Conservation (phyloP, 2,113 vertebrate species). For the Panurus biarmicus region DNA sequence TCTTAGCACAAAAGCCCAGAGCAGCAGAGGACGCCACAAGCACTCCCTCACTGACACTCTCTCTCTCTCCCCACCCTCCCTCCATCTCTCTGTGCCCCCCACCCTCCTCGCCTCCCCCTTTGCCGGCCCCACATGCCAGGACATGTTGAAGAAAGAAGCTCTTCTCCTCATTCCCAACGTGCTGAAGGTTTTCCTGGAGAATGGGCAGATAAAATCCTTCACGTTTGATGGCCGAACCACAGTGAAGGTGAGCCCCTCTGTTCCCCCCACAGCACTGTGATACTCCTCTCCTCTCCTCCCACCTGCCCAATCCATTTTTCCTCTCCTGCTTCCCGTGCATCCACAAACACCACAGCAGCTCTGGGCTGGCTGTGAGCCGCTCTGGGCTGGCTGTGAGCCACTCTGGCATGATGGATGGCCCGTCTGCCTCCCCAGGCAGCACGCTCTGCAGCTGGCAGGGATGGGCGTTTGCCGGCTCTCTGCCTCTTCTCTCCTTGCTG, state of each 20-base stretch:
- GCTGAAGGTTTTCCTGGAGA: constrained; percentile 98
- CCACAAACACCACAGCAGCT: not conserved
- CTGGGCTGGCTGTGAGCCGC: not conserved
- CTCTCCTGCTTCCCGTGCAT: not conserved
- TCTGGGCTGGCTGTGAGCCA: not conserved
- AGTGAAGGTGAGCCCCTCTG: constrained; percentile 78
- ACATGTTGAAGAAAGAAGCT: constrained; percentile 97
- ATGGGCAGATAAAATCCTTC: constrained; percentile 98
- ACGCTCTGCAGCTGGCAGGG: not conserved
- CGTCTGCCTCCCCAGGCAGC: not conserved
- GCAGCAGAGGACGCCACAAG: not conserved
- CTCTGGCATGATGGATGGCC: not conserved
- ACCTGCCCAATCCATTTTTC: not conserved
- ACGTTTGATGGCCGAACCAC: constrained; percentile 97
- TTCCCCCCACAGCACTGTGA: rapidly evolving
- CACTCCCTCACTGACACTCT: not conserved
- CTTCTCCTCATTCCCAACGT: constrained; percentile 97
- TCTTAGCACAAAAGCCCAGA: not conserved
- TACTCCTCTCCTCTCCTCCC: not conserved
- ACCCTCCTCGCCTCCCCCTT: not conserved
- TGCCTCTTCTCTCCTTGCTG: not conserved
- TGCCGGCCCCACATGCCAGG: constrained; percentile 63
- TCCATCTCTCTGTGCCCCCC: not conserved
- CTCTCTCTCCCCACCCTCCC: not conserved
- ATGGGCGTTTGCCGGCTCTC: not conserved